Evolutionary conservation across 2,113 vertebrate genomes (phyloP).

Genomic region (Tursiops truncatus): DNA sequence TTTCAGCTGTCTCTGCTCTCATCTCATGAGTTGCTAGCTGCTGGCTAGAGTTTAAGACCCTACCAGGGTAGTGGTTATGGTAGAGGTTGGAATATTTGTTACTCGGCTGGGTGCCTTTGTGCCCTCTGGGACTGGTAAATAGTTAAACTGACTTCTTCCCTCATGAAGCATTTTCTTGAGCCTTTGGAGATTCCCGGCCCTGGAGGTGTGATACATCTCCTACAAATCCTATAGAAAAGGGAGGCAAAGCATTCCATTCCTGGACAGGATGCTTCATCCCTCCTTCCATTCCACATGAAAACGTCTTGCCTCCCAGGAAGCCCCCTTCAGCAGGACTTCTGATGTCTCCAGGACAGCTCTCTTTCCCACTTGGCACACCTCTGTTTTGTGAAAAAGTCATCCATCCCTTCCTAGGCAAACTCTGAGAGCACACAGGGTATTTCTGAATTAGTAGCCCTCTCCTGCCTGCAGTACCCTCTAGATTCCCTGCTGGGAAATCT

Average conservation of each 20-base stretch:
- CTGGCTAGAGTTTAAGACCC: neutral
- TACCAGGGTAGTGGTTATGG: too few relatives aligned
- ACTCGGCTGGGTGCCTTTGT: neutral
- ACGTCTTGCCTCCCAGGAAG: neutral
- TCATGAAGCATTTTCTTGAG: neutral
- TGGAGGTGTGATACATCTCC: neutral
- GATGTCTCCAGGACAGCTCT: fast-evolving
- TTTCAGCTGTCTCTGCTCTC: neutral
- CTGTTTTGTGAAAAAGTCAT: neutral
- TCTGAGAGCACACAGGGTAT: neutral
- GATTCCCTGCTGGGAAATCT: neutral
- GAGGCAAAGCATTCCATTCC: neutral
- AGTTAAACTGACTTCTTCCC: neutral
- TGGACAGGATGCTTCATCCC: neutral
- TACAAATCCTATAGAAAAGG: neutral
- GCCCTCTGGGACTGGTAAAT: neutral
- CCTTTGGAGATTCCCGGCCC: neutral
- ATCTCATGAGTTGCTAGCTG: neutral
- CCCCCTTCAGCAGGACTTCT: neutral
- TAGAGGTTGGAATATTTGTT: neutral
- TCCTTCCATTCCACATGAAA: neutral
- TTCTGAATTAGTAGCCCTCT: neutral
- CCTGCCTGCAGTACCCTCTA: neutral
- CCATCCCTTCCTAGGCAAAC: neutral
- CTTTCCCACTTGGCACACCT: neutral